These are phyloP conservation scores for Pogonomyrmex barbatus DNA, from an alignment of 1,140 invertebrate species.

Conservation along the genomic window DNA sequence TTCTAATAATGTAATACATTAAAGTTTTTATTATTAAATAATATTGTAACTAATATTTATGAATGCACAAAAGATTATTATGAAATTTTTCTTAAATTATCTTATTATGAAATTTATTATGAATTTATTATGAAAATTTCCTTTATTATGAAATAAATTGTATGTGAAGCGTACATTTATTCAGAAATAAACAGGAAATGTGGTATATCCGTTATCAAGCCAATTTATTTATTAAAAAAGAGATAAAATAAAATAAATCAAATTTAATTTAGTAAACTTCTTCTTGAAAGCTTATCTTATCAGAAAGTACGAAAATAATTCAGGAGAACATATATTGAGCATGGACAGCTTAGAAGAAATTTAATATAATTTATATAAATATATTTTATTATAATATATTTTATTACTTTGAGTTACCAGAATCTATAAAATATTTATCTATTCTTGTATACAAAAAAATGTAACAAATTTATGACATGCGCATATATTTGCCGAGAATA, in stretches of 20 bases:
- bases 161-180: background rate
- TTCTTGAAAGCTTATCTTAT: background rate
- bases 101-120: too few species aligned
- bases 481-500: background rate
- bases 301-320: background rate
- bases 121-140: too few species aligned
- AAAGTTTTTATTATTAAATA: background rate
- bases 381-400: background rate
- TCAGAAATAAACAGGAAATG: background rate
- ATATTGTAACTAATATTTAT: too few species aligned
- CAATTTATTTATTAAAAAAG: background rate
- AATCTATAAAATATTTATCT: background rate
- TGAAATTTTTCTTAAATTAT: too few species aligned
- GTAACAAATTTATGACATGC: background rate
- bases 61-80: too few species aligned
- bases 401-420: background rate
- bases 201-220: background rate
- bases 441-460: background rate
- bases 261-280: background rate
- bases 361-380: background rate
- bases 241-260: background rate
- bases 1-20: background rate
- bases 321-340: background rate
- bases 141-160: too few species aligned
- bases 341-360: background rate